A percentile compares a stretch with the other conserved stretches of the same genome.
These are phyloP conservation scores for Rhynchonycteris naso DNA, from an alignment of 2,797 vertebrate genomes.

Conservation along the genomic window DNA sequence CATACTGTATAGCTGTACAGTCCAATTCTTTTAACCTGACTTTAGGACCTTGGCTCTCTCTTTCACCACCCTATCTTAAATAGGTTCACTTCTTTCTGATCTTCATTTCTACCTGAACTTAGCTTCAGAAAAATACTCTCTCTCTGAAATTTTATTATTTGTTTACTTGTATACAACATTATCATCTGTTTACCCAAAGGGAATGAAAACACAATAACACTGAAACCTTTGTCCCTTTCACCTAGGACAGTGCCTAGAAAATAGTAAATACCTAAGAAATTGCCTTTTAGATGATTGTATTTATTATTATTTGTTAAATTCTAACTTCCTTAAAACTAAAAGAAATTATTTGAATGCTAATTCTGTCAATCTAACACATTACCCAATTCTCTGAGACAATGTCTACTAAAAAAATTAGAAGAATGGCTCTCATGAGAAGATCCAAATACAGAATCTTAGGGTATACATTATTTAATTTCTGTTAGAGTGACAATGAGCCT, in stretches of 20 bases:
- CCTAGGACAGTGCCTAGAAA: background rate
- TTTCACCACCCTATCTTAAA: background rate
- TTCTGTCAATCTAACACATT: background rate
- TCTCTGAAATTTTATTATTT: constrained; percentile 17
- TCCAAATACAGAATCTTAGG: background rate
- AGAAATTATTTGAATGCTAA: constrained; percentile 3
- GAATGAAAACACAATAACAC: background rate
- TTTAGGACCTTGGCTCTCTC: background rate
- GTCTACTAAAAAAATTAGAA: background rate
- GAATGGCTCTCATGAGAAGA: background rate
- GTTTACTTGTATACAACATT: background rate
- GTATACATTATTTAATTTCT: background rate
- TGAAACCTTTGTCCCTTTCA: background rate
- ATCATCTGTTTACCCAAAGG: background rate
- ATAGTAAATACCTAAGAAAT: background rate
- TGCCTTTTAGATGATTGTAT: background rate
- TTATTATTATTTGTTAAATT: background rate
- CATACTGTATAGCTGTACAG: background rate
- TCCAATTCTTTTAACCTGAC: background rate
- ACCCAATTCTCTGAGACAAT: background rate
- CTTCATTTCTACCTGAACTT: background rate
- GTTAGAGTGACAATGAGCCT: background rate
- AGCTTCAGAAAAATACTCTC: background rate
- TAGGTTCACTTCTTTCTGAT: background rate
- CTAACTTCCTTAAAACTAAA: background rate